Evolutionary conservation across 2,113 vertebrate species (phyloP).

Genomic region (Oriolus oriolus): DNA sequence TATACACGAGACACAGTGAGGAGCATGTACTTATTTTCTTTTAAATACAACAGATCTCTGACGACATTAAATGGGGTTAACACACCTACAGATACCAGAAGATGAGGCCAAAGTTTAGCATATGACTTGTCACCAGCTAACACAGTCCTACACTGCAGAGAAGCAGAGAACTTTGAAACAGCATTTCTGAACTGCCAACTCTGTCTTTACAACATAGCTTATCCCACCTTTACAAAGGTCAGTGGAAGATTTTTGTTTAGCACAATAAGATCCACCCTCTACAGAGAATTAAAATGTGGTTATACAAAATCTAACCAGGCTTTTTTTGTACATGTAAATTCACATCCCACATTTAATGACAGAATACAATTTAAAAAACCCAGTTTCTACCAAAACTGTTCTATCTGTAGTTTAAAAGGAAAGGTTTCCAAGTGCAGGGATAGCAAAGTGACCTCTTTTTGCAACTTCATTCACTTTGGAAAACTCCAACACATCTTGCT

Average conservation of each 20-base stretch:
- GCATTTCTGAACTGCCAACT: background rate
- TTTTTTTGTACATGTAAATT: background rate
- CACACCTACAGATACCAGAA: background rate
- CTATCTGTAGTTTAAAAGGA: background rate
- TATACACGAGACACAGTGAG: accelerated
- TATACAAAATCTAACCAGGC: background rate
- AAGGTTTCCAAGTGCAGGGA: background rate
- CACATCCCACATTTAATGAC: background rate
- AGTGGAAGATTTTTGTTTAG: background rate
- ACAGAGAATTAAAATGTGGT: background rate
- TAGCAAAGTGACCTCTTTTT: background rate
- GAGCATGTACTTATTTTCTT: background rate
- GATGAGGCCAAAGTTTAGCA: background rate
- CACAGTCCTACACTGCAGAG: background rate
- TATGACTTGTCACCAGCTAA: background rate
- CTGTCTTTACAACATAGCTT: background rate
- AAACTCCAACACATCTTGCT: background rate
- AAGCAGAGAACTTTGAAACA: background rate
- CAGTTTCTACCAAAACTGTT: background rate
- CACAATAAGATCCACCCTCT: background rate
- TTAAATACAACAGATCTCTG: background rate
- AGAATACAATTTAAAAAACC: background rate
- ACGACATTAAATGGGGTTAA: background rate
- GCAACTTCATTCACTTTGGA: background rate
- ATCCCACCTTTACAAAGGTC: background rate